Percentiles rank a stretch among this genome's conserved stretches.
Evolutionary conservation across 2,113 vertebrate genomes (phyloP).

Genomic region (Channa argus): DNA sequence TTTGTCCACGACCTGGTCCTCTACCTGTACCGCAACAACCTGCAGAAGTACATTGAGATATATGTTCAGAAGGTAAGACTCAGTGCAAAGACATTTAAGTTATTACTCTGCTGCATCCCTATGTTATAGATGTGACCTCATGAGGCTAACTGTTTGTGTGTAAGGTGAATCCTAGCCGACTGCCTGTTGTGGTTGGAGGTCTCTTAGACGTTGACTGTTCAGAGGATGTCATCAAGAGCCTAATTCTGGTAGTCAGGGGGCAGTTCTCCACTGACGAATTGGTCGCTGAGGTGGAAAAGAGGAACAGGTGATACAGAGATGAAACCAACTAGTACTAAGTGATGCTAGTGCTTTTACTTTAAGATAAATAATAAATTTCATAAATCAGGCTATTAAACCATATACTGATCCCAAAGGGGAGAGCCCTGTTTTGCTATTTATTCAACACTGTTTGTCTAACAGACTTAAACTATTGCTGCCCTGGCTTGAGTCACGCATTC

Average conservation of each 20-base stretch:
- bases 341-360: background rate
- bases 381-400: background rate
- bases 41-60: conserved; percentile 99
- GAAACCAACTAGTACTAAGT: background rate
- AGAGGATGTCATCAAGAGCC: conserved; percentile 97
- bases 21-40: conserved; percentile 98
- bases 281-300: conserved; percentile 97
- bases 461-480: conserved; percentile 96
- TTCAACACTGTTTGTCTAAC: background rate
- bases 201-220: conserved; percentile 97
- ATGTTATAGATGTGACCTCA: background rate
- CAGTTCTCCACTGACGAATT: conserved; percentile 98
- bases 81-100: background rate
- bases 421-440: background rate
- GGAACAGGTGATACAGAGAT: conserved; percentile 88
- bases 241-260: conserved; percentile 96
- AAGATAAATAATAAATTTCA: background rate
- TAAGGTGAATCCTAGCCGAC: conserved; percentile 97
- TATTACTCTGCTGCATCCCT: background rate
- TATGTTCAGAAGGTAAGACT: conserved; percentile 96
- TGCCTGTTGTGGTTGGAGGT: conserved; percentile 96
- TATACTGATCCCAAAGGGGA: background rate
- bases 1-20: conserved; percentile 98
- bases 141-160: background rate
- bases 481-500: conserved; percentile 97